Percentiles rank a stretch among this genome's conserved stretches.
These are phyloP conservation scores for Hipposideros larvatus DNA, from an alignment of 2,797 vertebrate species.

Conservation along the genomic window DNA sequence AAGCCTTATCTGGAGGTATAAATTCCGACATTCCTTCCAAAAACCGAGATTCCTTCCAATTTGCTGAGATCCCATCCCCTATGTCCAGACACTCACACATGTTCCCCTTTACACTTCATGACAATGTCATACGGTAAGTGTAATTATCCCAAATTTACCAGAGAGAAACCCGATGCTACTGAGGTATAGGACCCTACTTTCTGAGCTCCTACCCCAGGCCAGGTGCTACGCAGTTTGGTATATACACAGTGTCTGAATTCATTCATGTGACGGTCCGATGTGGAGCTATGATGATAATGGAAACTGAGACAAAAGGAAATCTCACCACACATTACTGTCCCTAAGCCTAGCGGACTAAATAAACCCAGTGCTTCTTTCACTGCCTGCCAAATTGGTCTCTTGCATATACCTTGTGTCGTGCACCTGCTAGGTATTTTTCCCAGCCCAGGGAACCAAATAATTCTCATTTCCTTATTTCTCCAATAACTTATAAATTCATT, in stretches of 20 bases:
- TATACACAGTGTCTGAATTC: not conserved
- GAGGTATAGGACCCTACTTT: not conserved
- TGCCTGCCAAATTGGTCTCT: not conserved
- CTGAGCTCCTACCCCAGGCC: not conserved
- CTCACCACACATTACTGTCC: not conserved
- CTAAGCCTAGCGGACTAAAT: not conserved
- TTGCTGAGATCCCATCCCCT: not conserved
- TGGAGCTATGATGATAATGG: not conserved
- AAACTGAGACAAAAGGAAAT: not conserved
- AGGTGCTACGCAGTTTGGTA: not conserved
- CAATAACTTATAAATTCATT: not conserved
- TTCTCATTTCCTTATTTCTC: constrained; percentile 8
- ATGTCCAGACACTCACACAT: not conserved
- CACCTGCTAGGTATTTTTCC: not conserved
- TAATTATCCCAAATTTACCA: not conserved
- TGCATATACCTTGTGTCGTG: not conserved
- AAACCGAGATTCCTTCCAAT: not conserved
- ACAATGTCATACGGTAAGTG: not conserved
- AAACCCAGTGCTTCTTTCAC: not conserved
- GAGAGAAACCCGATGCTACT: not conserved
- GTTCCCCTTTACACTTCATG: not conserved
- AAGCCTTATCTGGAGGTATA: not conserved
- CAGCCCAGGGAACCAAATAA: not conserved
- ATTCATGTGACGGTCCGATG: not conserved
- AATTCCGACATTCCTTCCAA: not conserved